Conservation (phyloP, 2,113 vertebrate genomes). For the Vanacampus margaritifer region DNA sequence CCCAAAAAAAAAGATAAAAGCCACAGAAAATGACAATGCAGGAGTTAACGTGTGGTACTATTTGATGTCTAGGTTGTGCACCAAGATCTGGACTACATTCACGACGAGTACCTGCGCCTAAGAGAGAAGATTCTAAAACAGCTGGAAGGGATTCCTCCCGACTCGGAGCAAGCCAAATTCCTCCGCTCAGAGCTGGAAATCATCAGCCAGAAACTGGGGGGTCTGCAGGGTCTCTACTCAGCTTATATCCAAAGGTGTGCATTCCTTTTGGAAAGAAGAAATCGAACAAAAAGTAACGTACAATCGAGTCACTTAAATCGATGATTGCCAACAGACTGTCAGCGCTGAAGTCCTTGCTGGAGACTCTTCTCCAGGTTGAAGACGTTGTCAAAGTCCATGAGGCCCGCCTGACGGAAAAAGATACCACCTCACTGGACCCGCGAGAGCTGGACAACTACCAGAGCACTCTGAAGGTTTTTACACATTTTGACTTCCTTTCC, state of each 20-base stretch:
- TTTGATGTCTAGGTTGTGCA: constrained; percentile 53
- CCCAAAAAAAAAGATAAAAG: neutral
- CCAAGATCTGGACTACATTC: constrained; percentile 62
- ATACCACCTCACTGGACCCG: constrained; percentile 85
- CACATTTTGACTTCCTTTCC: neutral
- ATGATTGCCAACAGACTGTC: constrained; percentile 73
- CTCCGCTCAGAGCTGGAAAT: constrained; percentile 79
- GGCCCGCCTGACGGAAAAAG: constrained; percentile 91
- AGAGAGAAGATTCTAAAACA: constrained; percentile 68
- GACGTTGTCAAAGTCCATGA: constrained; percentile 91
- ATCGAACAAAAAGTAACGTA: neutral
- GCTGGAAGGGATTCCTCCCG: constrained; percentile 52
- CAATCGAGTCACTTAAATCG: neutral
- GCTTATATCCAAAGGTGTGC: constrained; percentile 84
- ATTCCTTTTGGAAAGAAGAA: neutral
- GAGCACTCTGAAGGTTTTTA: constrained; percentile 81
- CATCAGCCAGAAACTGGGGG: constrained; percentile 84
- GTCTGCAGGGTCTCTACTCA: constrained; percentile 81
- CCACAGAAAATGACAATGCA: neutral
- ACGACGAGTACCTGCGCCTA: constrained; percentile 67
- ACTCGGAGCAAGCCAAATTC: constrained; percentile 69
- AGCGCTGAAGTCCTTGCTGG: constrained; percentile 77
- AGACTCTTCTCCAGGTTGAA: constrained; percentile 81
- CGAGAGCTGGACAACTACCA: constrained; percentile 84
- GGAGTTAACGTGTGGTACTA: neutral